Evolutionary conservation across 2,888 invertebrate species (phyloP).

Genomic region (Himalopsyche tibetana): DNA sequence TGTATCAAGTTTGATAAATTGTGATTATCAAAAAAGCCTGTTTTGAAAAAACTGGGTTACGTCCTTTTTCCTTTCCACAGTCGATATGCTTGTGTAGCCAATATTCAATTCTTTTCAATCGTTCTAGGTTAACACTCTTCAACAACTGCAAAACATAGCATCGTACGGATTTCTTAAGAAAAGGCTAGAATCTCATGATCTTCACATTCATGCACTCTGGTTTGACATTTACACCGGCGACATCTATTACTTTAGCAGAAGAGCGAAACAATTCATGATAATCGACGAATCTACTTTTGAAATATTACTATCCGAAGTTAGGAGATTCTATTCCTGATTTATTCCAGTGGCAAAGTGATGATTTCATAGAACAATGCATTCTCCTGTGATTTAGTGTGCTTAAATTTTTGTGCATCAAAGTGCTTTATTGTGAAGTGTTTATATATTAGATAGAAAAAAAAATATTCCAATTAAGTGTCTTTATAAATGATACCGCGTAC

Average conservation of each 20-base stretch:
- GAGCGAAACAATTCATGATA: slow-evolving; percentile 88
- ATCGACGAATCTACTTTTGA: slow-evolving; percentile 90
- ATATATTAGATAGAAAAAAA: too few species aligned
- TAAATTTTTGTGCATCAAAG: not conserved
- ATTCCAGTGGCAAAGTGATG: not conserved
- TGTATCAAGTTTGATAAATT: too few species aligned
- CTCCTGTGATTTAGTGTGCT: slow-evolving; percentile 23
- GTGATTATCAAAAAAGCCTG: too few species aligned
- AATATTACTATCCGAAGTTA: slow-evolving; percentile 85
- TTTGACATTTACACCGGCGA: slow-evolving; percentile 98
- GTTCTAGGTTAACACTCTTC: slow-evolving; percentile 88
- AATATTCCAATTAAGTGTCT: too few species aligned
- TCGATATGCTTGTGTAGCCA: too few species aligned
- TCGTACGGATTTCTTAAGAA: slow-evolving; percentile 93
- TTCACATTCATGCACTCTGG: slow-evolving; percentile 96
- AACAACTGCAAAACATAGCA: slow-evolving; percentile 94
- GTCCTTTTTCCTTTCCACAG: too few species aligned
- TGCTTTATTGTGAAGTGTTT: not conserved
- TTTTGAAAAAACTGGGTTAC: too few species aligned
- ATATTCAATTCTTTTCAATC: slow-evolving; percentile 49
- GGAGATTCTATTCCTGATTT: slow-evolving; percentile 85
- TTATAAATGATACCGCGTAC: too few species aligned
- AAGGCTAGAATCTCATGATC: slow-evolving; percentile 86
- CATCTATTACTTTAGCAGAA: slow-evolving; percentile 94
- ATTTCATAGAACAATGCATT: not conserved